Base-by-base conservation (phyloP, 2,113 vertebrate species). In the Myocastor coypus region DNA sequence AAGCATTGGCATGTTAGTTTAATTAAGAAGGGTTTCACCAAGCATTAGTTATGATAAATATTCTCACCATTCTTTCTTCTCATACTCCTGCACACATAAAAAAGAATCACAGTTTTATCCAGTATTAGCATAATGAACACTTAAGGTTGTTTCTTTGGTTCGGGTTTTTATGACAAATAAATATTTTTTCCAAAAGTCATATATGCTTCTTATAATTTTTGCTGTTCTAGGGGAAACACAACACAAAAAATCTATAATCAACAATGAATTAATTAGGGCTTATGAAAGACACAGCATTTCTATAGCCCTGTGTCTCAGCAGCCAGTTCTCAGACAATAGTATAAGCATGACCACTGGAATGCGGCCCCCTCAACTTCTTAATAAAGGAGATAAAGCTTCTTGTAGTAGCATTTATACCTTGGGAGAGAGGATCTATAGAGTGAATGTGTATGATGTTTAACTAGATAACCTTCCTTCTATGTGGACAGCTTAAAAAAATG, bases 81-180 rank as follows among this genome's bases (percentile, higher is more conserved):
- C 0, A 83, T 26, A 22, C 3, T 19, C 3, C 32, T n/a, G 32
- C 14, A 83, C 88, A 87, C 84, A 91, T 28, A 17, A 17, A 91
- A 19, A 13, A n/a, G 32, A 84, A 3, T 61, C 4, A 4, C 17
- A 82, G 68, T 66, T 52, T 57, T 32, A 82, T 86, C 17, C 42
- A 77, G 59, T 42, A 0, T 80, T 71, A 82, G 14, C 50, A 40
- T 59, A 86, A 85, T 42, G 32, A 64, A 42, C 34, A 68, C n/a
- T 85, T 82, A 92, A 40, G 84, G 46, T 92, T 80, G 50, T 6
- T 89, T 81, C 55, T 75, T 93, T 50, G 37, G 28, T 64, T 68
- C 46, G 59, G 4, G 16, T 83, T 32, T 94, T 77, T 24, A 57
- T 87, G 30, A 77, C 50, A 78, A 95, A 61, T 37, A 73, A n/a